Evolutionary conservation across 2,797 vertebrate genomes (phyloP), one percentile per base, ranked within the genome.

Genomic region (Tangara arthus): DNA sequence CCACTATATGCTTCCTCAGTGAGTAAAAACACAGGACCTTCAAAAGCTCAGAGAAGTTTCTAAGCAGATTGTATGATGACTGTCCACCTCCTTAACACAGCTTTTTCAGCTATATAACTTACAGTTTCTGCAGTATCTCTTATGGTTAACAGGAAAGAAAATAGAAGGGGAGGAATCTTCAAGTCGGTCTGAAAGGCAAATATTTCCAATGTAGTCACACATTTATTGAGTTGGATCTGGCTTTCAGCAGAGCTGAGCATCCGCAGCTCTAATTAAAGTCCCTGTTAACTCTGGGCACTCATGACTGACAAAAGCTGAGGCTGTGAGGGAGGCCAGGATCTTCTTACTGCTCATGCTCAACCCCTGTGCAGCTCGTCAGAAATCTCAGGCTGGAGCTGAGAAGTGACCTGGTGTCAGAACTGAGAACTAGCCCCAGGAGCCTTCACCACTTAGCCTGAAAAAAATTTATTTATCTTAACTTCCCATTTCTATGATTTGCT

Each of bases 401-500:
- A 9, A 82, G 46, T 23, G n/a, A 77, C 39, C 23, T 55, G 34
- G 13, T 82, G 35, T 63, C 60, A 69, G 86, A 72, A 65, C 37
- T 72, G 50, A 87, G 88, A 83, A 64, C 28, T 7, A 4, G n/a
- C 42, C 59, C 69, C 69, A 60, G 46, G 70, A 95, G 81, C 69
- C 46, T n/a, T 27, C 15, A 65, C 15, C 0, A 0, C 87, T 46
- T 16, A 0, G 64, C 47, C 55, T 61, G 30, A 56, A 91, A 93
- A 93, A 78, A 50, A 18, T 1, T 39, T 55, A 49, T 69, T 87
- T 80, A 61, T 61, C 68, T 91, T 80, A 57, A 57, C 64, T 92
- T 96, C 52, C 37, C 61, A 60, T 81, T 94, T 92, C 82, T 92
- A 24, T 16, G 41, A 89, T 93, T 82, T 88, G 61, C 60, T 95